Conservation (phyloP, 1,140 invertebrate genomes). For the Drosophila ironensis region DNA sequence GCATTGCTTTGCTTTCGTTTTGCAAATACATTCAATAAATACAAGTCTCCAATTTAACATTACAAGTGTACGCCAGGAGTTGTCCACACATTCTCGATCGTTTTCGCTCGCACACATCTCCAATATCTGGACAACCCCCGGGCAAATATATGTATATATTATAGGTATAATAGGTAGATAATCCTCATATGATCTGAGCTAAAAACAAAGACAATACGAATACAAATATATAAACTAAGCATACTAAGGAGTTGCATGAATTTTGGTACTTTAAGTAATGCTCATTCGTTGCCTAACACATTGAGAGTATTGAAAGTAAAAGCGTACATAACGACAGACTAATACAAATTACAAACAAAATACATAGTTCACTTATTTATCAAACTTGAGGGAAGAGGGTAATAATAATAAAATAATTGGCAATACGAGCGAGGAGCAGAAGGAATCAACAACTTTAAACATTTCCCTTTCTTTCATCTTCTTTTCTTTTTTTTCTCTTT, state of each 20-base stretch:
- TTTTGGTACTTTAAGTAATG: conserved; percentile 72
- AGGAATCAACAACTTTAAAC: conserved; percentile 61
- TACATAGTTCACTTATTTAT: conserved; percentile 51
- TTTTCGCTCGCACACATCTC: no score
- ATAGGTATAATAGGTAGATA: conserved; percentile 36
- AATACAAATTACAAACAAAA: conserved; percentile 59
- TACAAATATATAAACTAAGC: conserved; percentile 33
- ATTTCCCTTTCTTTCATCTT: neutral
- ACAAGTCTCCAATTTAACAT: conserved; percentile 63
- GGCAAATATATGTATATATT: conserved; percentile 28
- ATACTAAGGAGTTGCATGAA: conserved; percentile 40
- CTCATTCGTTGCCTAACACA: conserved; percentile 66
- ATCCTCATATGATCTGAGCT: conserved; percentile 36
- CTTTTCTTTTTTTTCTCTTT: conserved; percentile 12
- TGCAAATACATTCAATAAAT: conserved; percentile 67
- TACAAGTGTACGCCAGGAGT: conserved; percentile 33
- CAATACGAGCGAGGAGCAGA: conserved; percentile 78
- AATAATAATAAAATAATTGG: conserved; percentile 70
- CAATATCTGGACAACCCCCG: conserved; percentile 3
- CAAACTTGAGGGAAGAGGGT: conserved; percentile 34
- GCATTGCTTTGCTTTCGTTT: conserved; percentile 45
- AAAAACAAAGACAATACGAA: conserved; percentile 44
- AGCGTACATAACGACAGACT: conserved; percentile 43
- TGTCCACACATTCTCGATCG: conserved; percentile 8
- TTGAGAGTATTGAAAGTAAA: conserved; percentile 64